These are phyloP conservation scores for Neogale vison DNA, from an alignment of 2,113 vertebrate genomes.

Conservation along the genomic window DNA sequence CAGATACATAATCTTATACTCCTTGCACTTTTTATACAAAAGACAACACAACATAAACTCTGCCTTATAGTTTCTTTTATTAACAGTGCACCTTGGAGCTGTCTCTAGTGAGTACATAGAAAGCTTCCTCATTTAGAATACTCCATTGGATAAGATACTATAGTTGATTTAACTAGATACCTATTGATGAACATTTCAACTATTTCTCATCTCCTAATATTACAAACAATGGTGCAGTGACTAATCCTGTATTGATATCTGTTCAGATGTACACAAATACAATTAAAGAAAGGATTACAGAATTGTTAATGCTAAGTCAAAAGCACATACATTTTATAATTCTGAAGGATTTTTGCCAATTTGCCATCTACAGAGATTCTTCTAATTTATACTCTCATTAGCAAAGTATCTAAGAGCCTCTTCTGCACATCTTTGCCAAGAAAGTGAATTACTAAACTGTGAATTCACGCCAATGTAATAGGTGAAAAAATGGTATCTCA, in stretches of 20 bases:
- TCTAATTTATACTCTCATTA: background rate
- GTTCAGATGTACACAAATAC: background rate
- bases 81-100: background rate
- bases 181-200: background rate
- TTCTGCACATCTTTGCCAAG: background rate
- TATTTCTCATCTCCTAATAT: background rate
- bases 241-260: background rate
- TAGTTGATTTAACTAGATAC: background rate
- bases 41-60: background rate
- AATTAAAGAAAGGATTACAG: background rate
- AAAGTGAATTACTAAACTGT: constrained; percentile 1
- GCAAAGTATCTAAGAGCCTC: background rate
- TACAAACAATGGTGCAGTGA: background rate
- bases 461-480: background rate
- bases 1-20: background rate
- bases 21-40: background rate
- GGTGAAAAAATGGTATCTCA: background rate
- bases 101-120: background rate
- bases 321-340: background rate
- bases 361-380: background rate
- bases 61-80: background rate
- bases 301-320: background rate
- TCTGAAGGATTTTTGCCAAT: background rate
- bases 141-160: background rate
- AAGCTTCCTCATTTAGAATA: background rate